Evolutionary conservation across 2,113 vertebrate species (phyloP), one percentile per base, ranked within the genome.

Genomic region (Sinocyclocheilus anophthalmus): DNA sequence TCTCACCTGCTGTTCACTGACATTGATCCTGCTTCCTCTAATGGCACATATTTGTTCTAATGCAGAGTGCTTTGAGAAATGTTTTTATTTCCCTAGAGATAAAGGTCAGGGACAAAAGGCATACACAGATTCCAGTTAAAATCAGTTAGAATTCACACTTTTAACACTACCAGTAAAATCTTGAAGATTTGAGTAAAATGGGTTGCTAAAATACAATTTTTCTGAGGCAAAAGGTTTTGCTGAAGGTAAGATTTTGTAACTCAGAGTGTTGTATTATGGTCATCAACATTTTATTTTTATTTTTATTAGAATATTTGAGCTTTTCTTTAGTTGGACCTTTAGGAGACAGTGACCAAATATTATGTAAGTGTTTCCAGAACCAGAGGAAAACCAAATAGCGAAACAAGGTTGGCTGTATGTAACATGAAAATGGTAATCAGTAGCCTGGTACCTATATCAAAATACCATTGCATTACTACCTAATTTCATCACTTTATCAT

Each of bases 11-110:
- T 72, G 85, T 88, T 87, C 84, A 87, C 85, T 20, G 63, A 78
- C 88, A 92, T 89, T 65, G 89, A 91, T 89, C 85, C 4, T 65
- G 13, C 76, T 53, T 42, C 12, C 67, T 87, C 84, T 91, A 90
- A 73, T 73, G 81, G 45, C 18, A 39, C 26, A 20, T 70, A 18
- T 82, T 69, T 69, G 42, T 14, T 81, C 39, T 48, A 50, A 67
- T 0, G 79, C 61, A 67, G 79, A 50, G n/a, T 33, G 24, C 65
- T 83, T 53, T 48, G 2, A 67, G 18, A 83, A 83, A 67, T 55
- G 81, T 55, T 70, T 72, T 72, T 50, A 70, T 83, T 39, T 55
- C 67, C 30, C 6, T 73, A 72, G 14, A 83, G 48, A 73, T 57
- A 73, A 12, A 67, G 63, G 80, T 67, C 80, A 82, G 20, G 42